Base-by-base conservation (phyloP, 2,888 invertebrate genomes). In the Yponomeuta cagnagella region DNA sequence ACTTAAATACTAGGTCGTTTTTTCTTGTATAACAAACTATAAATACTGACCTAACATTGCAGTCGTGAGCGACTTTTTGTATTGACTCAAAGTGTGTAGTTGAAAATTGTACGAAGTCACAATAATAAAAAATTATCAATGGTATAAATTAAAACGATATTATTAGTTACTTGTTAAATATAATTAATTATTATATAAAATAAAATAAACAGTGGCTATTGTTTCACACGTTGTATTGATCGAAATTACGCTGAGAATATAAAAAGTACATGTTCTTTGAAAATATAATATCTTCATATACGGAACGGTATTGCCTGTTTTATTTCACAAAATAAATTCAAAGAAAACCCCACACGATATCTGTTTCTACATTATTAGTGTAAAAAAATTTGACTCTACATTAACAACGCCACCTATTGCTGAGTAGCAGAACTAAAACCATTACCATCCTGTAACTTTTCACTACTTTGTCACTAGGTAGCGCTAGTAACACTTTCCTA, bases 241-340 rank as follows among this genome's bases (percentile, higher is more conserved):
- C 85, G 88, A 86, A 83, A 86, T 85, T 89, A 88, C 83, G 90
- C 89, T 88, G 89, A 87, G 78, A 82, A 84, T 84, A 83, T 84
- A 84, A 86, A 86, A 65, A 68, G 83, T 88, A 91, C 85, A 89
- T 90, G 92, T 91, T 91, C 91, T 90, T 90, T 90, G 86, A 88
- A 89, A 90, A 91, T 92, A 92, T 91, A 90, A 88, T 92, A 90
- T 88, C 92, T 92, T 91, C 89, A 90, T 91, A 90, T 90, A 90
- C 79, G 73, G 74, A 80, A 82, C 75, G 74, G 73, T 75, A 72
- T 72, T 69, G 70, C 74, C 76, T 76, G 77, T 79, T 79, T 77
- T 72, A 73, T 77, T 73, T 77, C 33, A 30, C 64, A 66, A 68
- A 33, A 33, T 33, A 33, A 33, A 43, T 37, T 37, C 37, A 5